Evolutionary conservation across 2,888 invertebrate genomes (phyloP), one percentile per base, ranked within the genome.

Genomic region (Ptilodon capucinus): DNA sequence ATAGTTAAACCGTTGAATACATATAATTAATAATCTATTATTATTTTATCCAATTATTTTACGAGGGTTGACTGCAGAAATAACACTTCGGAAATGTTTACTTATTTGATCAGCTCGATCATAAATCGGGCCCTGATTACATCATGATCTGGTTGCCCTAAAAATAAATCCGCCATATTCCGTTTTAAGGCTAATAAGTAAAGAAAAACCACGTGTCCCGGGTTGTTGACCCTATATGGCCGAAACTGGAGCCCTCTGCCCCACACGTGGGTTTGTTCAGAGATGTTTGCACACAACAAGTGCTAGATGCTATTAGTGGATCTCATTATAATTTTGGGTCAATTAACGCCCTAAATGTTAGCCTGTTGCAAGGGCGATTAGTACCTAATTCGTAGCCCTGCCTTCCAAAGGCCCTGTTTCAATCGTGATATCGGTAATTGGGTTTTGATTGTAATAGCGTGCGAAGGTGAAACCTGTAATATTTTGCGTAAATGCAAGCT

Each of bases 151-250:
- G 51, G 58, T 54, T 64, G 60, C 54, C 60, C 61, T 55, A 60
- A 48, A 63, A 59, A 35, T 52, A 52, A 58, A 18, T 67, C 41
- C 49, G 51, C 48, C 54, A 47, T 60, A 51, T 39, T 53, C 61
- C 51, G 57, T 75, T 74, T 74, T 69, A 76, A 73, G 70, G 70
- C 63, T 74, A 77, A 73, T 79, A 78, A 80, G 61, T 55, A 57
- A 25, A 48, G 54, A 49, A 54, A 60, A 73, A 71, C 83, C n/a
- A 84, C 81, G 79, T 84, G 84, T 38, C 71, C 67, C 44, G 57
- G 84, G 80, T 60, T 72, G 59, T 66, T 76, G 82, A 86, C 81
- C 84, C 58, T 60, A 42, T 48, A 60, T 73, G 56, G 54, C 74
- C 78, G 67, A 79, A 72, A 75, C 70, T 67, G 63, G 66, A 74